phyloP scores from a whole-genome alignment of 2,888 invertebrate genomes.

The Epirrhoe tristata region DNA sequence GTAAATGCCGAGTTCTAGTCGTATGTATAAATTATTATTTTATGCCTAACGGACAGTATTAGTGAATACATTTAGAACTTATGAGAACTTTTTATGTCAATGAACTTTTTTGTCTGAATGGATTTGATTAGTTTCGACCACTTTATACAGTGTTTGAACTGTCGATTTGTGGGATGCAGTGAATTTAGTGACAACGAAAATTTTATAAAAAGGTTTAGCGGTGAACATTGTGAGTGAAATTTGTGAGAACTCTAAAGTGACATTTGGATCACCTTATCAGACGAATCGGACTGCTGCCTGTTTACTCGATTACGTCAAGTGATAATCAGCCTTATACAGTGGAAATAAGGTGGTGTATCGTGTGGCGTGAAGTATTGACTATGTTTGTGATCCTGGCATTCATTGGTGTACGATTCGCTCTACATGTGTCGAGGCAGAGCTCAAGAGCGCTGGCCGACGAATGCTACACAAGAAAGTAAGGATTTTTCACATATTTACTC shows the following conservation, averaged over 20 bases:
- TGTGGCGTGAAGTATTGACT: constrained; percentile 53
- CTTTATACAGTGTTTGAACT: constrained; percentile 6
- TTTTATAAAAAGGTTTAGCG: neutral
- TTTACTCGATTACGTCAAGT: constrained; percentile 6
- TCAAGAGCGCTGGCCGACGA: constrained; percentile 77
- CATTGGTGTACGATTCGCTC: constrained; percentile 76
- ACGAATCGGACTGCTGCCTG: constrained; percentile 14
- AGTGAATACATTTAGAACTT: neutral
- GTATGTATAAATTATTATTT: neutral
- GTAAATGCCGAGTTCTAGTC: constrained; percentile 9
- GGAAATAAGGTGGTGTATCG: constrained; percentile 43
- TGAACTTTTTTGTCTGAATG: neutral
- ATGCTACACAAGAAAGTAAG: constrained; percentile 81
- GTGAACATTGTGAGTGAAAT: constrained; percentile 2
- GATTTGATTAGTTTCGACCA: neutral
- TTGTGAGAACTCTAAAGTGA: constrained; percentile 9
- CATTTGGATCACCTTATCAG: constrained; percentile 13
- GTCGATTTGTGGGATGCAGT: constrained; percentile 18
- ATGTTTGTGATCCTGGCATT: constrained; percentile 82
- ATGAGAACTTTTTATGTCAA: neutral
- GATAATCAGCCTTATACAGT: constrained; percentile 30
- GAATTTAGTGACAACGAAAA: constrained; percentile 4
- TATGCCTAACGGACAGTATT: neutral
- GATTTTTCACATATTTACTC: constrained; percentile 13
- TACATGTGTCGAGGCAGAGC: constrained; percentile 80